Conservation (phyloP, 2,797 vertebrate species). For the Lerista edwardsae region DNA sequence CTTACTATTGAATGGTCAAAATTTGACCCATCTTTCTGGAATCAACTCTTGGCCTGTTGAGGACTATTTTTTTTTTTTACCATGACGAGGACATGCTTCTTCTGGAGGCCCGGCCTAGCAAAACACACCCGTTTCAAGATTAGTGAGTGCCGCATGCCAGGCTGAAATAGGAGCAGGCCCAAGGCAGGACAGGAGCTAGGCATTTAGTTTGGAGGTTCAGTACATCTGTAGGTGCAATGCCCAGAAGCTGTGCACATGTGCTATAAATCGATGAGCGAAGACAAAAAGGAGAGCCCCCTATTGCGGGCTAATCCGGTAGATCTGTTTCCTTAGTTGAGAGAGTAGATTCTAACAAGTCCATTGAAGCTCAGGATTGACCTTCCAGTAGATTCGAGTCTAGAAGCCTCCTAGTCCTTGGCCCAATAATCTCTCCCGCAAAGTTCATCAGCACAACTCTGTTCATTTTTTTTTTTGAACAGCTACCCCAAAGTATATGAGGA, state of each 20-base stretch:
- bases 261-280: not conserved
- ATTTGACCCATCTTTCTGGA: not conserved
- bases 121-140: not conserved
- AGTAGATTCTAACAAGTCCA: not conserved
- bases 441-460: not conserved
- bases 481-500: not conserved
- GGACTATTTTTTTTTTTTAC: not conserved
- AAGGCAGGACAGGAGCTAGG: not conserved
- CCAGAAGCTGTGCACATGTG: not conserved
- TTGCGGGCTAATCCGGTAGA: not conserved
- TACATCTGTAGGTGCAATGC: not conserved
- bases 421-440: not conserved
- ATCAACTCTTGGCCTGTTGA: not conserved
- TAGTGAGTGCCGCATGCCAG: not conserved
- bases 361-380: not conserved
- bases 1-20: not conserved
- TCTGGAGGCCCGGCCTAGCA: too few species aligned
- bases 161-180: not conserved
- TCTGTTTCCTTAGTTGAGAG: not conserved
- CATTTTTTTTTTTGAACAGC: fast-evolving
- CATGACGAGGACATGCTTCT: not conserved
- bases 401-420: not conserved
- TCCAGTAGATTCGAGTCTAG: not conserved
- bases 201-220: not conserved
- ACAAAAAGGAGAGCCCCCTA: not conserved